Evolutionary conservation across 1,140 invertebrate genomes (phyloP), one percentile per base, ranked within the genome.

Genomic region (Drosophila lacertosa): DNA sequence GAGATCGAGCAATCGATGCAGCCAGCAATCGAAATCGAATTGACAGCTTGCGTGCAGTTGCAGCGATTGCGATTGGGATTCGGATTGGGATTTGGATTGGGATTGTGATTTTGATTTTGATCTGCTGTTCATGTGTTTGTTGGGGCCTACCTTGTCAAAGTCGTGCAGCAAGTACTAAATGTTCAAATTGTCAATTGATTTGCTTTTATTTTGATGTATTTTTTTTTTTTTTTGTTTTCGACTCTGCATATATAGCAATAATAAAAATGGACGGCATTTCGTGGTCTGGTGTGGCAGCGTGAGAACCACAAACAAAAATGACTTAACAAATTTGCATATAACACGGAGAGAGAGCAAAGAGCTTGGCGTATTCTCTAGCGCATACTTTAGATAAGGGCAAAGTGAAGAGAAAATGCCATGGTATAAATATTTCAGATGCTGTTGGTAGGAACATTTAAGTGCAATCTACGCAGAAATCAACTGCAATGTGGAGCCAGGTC

Each of bases 221-320:
- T 37, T 35, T 63, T 26, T 45, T 35, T 32, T 26, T 29, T 76
- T 6, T 24, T 10, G 24, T 47, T 48, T 37, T 26, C 18, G 15
- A 24, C 9, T 10, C 16, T 57, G 57, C 32, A 24, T 47, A 53
- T 42, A 29, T 9, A 7, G 26, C 26, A 29, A 7, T 29, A 40
- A 32, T n/a, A 45, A 58, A 69, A 74, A 79, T 69, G 53, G 39
- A 69, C 68, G 51, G 39, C 60, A 45, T 57, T 39, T 26, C 44
- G 39, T 74, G 59, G 64, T 44, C 69, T 53, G 54, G 47, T 44
- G 72, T 80, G 81, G 81, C 77, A 82, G 78, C 83, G 82, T 82
- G 82, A 88, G 83, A 88, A 88, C 82, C 74, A 74, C 77, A 89
- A 88, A 88, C 72, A 89, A 29, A 78, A 88, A 88, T 88, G 83